Evolutionary conservation across 2,113 vertebrate genomes (phyloP).

Genomic region (Dasypus novemcinctus): DNA sequence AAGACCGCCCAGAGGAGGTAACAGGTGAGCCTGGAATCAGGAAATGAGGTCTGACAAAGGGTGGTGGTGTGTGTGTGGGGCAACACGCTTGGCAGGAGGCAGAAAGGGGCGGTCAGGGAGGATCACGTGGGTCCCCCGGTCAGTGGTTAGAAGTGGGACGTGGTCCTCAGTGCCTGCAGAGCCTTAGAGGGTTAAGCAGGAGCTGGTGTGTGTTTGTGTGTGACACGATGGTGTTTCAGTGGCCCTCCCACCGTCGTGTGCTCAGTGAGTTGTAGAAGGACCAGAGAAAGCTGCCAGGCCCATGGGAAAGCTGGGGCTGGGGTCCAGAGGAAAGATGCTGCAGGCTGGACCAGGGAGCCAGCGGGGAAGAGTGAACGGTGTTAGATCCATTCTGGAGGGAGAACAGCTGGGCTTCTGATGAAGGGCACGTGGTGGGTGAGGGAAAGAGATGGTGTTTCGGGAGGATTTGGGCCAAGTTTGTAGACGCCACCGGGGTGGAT

Average conservation of each 20-base stretch:
- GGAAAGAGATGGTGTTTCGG: not conserved
- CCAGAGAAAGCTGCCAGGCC: not conserved
- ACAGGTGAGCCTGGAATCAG: not conserved
- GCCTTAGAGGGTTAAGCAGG: not conserved
- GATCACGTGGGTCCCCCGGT: not conserved
- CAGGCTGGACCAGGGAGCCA: not conserved
- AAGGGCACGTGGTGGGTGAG: too few relatives aligned
- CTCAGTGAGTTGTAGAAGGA: not conserved
- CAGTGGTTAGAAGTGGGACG: not conserved
- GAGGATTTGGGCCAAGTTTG: not conserved
- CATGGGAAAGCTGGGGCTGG: fast-evolving
- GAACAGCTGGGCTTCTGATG: not conserved
- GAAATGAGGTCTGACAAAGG: not conserved
- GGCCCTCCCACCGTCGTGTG: not conserved
- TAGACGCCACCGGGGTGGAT: not conserved
- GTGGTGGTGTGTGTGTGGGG: too few relatives aligned
- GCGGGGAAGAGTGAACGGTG: not conserved
- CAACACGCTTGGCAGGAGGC: not conserved
- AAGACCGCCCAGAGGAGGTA: not conserved
- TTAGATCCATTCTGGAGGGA: not conserved
- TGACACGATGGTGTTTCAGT: not conserved
- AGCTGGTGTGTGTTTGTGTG: not conserved
- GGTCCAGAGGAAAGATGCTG: not conserved
- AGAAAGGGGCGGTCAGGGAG: not conserved
- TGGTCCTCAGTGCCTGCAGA: fast-evolving